Evolutionary conservation across 2,888 invertebrate species (phyloP), one percentile per base, ranked within the genome.

Genomic region (Cabera pusaria): DNA sequence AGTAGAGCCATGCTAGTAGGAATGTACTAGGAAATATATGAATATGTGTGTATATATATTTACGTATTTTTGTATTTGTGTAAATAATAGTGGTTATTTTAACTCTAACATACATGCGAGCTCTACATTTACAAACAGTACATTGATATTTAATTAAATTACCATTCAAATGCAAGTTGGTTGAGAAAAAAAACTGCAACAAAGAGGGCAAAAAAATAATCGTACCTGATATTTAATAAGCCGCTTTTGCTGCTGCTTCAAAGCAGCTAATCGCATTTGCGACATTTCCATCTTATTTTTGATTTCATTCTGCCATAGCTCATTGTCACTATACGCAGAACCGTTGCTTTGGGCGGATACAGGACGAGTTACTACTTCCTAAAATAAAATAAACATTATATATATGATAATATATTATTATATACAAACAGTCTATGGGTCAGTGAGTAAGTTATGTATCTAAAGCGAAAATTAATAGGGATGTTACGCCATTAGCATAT

Each of bases 271-370:
- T 16, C 91, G 90, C 47, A 90, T 87, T 57, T 92, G 91, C 0
- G 92, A 92, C 53, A 91, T 78, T 60, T 92, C 92, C 83, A 92
- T 90, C 68, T 92, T 92, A 49, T 88, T 90, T 52, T 91, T 91
- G 14, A 92, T 79, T 54, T 91, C 90, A 52, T 87, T 88, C 61
- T 91, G 91, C 76, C 91, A 88, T 16, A 86, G 72, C 40, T 90
- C 87, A 62, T 90, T 91, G 12, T 88, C 90, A 44, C 90, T 90
- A 49, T 90, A 91, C 1, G 77, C 71, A 0, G 84, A 90, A 33
- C 79, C 84, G 52, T 85, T 89, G 58, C 82, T 87, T 65, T 87
- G 90, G 7, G 76, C 88, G 8, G 87, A 90, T 25, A 79, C 78
- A n/a, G 84, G 90, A 28, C 90, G 71, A 2, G 84, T 82, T 5